A percentile compares a stretch with the other conserved stretches of the same genome.
These are phyloP conservation scores for Nephrotoma appendiculata DNA, from an alignment of 2,888 invertebrate genomes.

Conservation along the genomic window DNA sequence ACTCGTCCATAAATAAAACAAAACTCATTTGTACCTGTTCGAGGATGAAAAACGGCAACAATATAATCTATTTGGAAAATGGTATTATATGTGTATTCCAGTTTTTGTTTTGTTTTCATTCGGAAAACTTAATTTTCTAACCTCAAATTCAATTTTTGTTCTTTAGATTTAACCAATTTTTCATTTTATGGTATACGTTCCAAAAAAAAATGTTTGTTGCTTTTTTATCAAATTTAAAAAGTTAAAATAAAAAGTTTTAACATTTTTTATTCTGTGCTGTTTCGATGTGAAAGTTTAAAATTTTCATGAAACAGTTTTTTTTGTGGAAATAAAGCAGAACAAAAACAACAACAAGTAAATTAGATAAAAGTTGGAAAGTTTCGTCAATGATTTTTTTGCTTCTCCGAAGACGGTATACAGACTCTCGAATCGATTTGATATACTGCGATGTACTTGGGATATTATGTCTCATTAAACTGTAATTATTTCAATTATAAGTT, in stretches of 20 bases:
- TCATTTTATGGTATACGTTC: background rate
- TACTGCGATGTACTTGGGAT: background rate
- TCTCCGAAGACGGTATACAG: background rate
- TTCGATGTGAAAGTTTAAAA: background rate
- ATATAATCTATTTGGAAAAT: background rate
- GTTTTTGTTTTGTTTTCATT: background rate
- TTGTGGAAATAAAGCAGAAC: background rate
- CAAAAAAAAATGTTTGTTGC: background rate
- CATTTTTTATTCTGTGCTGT: background rate
- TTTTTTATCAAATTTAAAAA: background rate
- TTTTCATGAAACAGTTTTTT: background rate
- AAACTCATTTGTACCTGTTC: background rate
- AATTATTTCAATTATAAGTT: background rate
- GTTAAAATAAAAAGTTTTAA: background rate
- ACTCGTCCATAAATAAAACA: background rate
- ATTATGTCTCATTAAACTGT: background rate
- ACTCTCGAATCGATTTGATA: background rate
- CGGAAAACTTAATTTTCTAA: background rate
- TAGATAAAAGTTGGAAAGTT: background rate
- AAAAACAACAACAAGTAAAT: background rate
- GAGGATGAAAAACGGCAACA: background rate
- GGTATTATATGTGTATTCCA: background rate
- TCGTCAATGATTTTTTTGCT: background rate
- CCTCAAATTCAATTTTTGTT: background rate
- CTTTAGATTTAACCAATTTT: background rate